Evolutionary conservation across 2,113 vertebrate species (phyloP), one percentile per base, ranked within the genome.

Genomic region (Nothobranchius furzeri): DNA sequence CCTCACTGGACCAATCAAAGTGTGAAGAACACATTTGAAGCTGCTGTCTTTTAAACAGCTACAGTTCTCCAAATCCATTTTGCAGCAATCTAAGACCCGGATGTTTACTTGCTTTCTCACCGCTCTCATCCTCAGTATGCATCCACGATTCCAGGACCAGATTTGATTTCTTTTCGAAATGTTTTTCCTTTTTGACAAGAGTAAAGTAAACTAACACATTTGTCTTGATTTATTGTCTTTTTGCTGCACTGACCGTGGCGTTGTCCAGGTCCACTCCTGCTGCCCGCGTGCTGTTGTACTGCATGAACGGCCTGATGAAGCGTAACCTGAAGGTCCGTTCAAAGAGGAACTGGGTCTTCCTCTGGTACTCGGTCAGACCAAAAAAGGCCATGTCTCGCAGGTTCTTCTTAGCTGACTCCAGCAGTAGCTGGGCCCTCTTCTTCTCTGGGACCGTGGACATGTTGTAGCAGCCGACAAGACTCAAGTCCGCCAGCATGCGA

Each of bases 371-470:
- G 0, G 98, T 99, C 84, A 99, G 92, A 76, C 98, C 98, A 0
- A 98, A 99, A 93, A 99, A 99, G 83, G 98, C 96, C 98, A 99
- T 99, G 90, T 97, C 96, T 15, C 95, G 93, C 48, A 99, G 93
- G 93, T 99, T 99, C 90, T 97, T 98, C 92, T 98, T 99, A 65
- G 97, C 97, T 0, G 96, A 98, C 77, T 99, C 97, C 68, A 99
- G 93, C 49, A 99, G 93, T 65, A 99, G 92, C 91, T 98, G 96
- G 0, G 96, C 95, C 9, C 97, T 92, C 89, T 96, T 95, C 91
- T 94, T 96, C 90, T 99, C 97, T 0, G 95, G 94, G 50, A 98
- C 95, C 59, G 98, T 98, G 47, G 97, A 99, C 95, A 98, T 96
- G 89, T 99, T 99, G 92, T 99, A 99, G 94, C 97, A 99, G 91